Evolutionary conservation across 2,888 invertebrate genomes (phyloP).

Genomic region (Drosophila putrida): DNA sequence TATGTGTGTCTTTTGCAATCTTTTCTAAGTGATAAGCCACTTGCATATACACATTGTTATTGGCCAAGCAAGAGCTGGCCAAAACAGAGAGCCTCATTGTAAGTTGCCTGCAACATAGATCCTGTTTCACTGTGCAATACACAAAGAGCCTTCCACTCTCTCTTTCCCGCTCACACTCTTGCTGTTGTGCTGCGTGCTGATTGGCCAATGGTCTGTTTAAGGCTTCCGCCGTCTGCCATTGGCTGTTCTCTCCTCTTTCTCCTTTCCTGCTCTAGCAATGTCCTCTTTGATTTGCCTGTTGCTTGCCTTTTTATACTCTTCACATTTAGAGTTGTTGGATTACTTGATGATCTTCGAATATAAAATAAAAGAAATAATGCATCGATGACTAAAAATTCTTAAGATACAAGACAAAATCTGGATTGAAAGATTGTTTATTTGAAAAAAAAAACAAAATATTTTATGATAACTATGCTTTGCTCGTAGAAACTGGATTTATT

Average conservation of each 20-base stretch:
- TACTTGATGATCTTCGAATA: neutral
- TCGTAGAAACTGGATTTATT: no score
- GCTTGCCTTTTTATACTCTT: slow-evolving; percentile 10
- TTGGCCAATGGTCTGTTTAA: slow-evolving; percentile 44
- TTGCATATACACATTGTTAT: slow-evolving; percentile 27
- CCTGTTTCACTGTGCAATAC: slow-evolving; percentile 49
- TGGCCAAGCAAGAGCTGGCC: slow-evolving; percentile 14
- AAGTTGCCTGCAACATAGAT: slow-evolving; percentile 61
- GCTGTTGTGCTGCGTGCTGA: slow-evolving; percentile 35
- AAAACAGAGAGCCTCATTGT: slow-evolving; percentile 12
- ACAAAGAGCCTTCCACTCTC: slow-evolving; percentile 2
- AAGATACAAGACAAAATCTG: no score
- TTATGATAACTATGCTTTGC: no score
- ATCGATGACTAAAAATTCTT: no score
- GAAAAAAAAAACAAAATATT: no score
- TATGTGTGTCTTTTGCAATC: slow-evolving; percentile 25
- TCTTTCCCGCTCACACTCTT: no score
- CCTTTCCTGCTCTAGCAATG: slow-evolving; percentile 23
- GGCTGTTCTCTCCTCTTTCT: slow-evolving; percentile 39
- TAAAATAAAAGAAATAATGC: neutral
- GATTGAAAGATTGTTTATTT: no score
- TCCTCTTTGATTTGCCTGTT: slow-evolving; percentile 32
- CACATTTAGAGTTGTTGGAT: neutral
- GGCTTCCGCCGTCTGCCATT: slow-evolving; percentile 47
- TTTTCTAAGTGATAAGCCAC: slow-evolving; percentile 31